Percentiles rank a stretch among this genome's conserved stretches.
Conservation (phyloP, 2,113 vertebrate genomes). For the Strix uralensis region DNA sequence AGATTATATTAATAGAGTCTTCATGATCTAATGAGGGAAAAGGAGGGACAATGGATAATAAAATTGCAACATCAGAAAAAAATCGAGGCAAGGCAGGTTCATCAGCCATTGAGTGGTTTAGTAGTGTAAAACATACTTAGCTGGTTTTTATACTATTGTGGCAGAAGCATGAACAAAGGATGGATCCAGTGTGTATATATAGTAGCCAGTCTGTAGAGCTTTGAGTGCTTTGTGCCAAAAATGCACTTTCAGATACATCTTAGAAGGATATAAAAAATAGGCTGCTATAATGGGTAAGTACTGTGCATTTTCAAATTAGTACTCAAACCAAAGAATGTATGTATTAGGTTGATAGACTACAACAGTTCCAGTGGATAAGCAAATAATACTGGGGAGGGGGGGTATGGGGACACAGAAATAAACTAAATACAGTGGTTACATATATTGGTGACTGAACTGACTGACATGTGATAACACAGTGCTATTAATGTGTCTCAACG, state of each 20-base stretch:
- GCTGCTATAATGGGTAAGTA: background rate
- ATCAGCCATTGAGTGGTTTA: background rate
- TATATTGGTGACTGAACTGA: background rate
- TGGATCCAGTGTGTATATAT: background rate
- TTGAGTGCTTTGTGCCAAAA: constrained; percentile 33
- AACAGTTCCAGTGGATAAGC: background rate
- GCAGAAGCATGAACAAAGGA: background rate
- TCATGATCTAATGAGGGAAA: background rate
- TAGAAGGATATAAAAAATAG: background rate
- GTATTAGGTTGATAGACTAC: background rate
- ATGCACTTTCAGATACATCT: background rate
- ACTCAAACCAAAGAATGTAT: background rate
- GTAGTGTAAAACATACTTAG: background rate
- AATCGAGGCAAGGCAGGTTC: background rate
- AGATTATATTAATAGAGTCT: background rate
- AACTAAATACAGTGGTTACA: background rate
- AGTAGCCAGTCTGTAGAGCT: background rate
- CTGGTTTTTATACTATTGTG: background rate
- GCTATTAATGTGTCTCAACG: background rate
- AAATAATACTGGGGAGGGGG: background rate
- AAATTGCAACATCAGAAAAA: background rate
- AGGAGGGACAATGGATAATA: background rate
- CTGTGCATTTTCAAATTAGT: background rate
- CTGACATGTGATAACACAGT: background rate
- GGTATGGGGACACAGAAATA: background rate